Evolutionary conservation across 2,888 invertebrate species (phyloP).

Genomic region (Callyntrura sp.): DNA sequence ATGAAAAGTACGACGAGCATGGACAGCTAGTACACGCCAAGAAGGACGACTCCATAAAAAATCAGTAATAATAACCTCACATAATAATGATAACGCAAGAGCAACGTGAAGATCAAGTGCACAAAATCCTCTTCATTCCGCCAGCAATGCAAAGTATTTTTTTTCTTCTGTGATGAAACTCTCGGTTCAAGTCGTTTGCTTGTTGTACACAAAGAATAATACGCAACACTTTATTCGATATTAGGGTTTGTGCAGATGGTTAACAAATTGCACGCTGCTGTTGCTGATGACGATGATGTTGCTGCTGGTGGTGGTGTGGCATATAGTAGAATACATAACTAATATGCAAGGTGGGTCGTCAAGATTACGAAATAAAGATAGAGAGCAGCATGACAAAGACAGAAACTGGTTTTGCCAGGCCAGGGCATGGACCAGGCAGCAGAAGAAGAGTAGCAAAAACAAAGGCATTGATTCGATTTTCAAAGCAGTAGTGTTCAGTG

Average conservation of each 20-base stretch:
- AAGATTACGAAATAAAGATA: conserved; percentile 74
- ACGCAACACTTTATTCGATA: background rate
- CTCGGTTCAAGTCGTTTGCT: too few relatives aligned
- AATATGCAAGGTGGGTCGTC: conserved; percentile 63
- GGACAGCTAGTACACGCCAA: background rate
- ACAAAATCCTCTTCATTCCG: background rate
- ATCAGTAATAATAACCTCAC: background rate
- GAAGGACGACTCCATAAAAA: background rate
- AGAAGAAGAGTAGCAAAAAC: conserved; percentile 34
- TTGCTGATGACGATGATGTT: background rate
- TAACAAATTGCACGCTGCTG: too few relatives aligned
- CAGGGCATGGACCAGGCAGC: conserved; percentile 30
- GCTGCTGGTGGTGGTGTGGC: background rate
- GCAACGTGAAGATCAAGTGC: background rate
- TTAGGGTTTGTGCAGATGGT: background rate
- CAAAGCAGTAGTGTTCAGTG: conserved; percentile 37
- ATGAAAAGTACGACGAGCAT: conserved; percentile 3
- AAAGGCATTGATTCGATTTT: conserved; percentile 66
- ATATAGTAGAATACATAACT: background rate
- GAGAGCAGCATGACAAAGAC: conserved; percentile 60
- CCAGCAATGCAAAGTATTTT: background rate
- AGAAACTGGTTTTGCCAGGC: conserved; percentile 75
- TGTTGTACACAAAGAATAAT: conserved; percentile 30
- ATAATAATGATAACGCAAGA: background rate
- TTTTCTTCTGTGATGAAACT: background rate